Percentiles rank a stretch among this genome's conserved stretches.
These are phyloP conservation scores for Pangasius larnaudii DNA, from an alignment of 2,797 vertebrate species.

Conservation along the genomic window DNA sequence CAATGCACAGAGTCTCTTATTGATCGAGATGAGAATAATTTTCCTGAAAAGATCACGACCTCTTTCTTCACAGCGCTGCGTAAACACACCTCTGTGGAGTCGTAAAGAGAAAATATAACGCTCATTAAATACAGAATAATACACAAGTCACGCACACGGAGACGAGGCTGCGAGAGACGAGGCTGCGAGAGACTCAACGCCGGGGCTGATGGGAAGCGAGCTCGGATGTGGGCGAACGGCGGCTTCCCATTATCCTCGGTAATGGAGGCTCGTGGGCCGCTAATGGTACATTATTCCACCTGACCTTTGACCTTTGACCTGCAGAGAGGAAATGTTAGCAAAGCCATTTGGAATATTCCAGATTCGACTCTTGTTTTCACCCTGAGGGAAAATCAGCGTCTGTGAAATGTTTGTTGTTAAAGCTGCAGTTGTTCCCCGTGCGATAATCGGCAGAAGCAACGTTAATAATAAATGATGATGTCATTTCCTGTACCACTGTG, in stretches of 20 bases:
- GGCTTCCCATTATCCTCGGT: conserved; percentile 65
- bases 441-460: neutral
- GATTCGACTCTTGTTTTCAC: conserved; percentile 31
- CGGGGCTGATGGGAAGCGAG: conserved; percentile 41
- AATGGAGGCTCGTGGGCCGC: conserved; percentile 66
- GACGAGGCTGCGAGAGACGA: conserved; percentile 20
- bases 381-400: neutral
- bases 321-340: conserved; percentile 39
- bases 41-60: conserved; percentile 12
- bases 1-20: neutral
- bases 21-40: neutral
- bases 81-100: conserved; percentile 28
- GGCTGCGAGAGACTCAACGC: conserved; percentile 40
- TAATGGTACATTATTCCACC: conserved; percentile 64
- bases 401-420: neutral
- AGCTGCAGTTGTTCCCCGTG: neutral
- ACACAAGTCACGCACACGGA: neutral
- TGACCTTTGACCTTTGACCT: conserved; percentile 66
- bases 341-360: conserved; percentile 9
- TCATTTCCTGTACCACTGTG: neutral
- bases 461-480: neutral
- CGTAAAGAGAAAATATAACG: conserved; percentile 20
- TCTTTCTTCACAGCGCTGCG: neutral
- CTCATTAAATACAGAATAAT: conserved; percentile 5
- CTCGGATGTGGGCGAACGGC: conserved; percentile 49